These are phyloP conservation scores for Actenoides hombroni DNA, from an alignment of 2,113 vertebrate species.

Conservation along the genomic window DNA sequence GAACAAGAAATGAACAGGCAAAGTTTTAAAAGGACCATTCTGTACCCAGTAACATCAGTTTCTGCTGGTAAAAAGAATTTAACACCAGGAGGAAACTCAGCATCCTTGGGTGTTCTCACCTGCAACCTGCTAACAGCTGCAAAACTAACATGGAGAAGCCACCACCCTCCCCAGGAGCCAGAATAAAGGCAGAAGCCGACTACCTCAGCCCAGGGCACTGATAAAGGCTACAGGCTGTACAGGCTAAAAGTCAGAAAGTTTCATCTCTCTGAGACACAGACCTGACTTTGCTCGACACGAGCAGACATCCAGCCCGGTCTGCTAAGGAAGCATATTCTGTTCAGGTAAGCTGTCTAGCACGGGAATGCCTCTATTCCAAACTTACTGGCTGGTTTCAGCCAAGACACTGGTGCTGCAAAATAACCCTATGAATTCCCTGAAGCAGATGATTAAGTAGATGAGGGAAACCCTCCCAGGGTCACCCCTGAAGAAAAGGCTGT, in stretches of 20 bases:
- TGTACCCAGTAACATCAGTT: background rate
- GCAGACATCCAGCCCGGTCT: background rate
- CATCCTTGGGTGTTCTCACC: background rate
- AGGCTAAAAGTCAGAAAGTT: background rate
- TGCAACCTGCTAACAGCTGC: background rate
- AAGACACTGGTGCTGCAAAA: background rate
- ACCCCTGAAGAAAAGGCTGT: background rate
- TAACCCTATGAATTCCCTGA: background rate
- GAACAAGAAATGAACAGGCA: background rate
- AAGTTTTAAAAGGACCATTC: background rate
- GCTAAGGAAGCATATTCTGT: slow-evolving; percentile 3
- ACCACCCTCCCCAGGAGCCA: background rate
- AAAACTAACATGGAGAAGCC: background rate
- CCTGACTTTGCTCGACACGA: background rate
- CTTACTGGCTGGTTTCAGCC: background rate
- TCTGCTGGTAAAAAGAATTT: background rate
- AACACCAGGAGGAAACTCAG: background rate
- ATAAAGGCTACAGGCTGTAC: background rate
- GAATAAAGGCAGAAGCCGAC: background rate
- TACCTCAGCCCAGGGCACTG: background rate
- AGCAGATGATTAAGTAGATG: background rate
- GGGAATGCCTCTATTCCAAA: background rate
- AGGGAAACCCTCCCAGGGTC: background rate
- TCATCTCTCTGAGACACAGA: background rate
- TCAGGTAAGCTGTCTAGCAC: background rate